Conservation (phyloP, 2,888 invertebrate species). For the Rhorus exstirpatorius region DNA sequence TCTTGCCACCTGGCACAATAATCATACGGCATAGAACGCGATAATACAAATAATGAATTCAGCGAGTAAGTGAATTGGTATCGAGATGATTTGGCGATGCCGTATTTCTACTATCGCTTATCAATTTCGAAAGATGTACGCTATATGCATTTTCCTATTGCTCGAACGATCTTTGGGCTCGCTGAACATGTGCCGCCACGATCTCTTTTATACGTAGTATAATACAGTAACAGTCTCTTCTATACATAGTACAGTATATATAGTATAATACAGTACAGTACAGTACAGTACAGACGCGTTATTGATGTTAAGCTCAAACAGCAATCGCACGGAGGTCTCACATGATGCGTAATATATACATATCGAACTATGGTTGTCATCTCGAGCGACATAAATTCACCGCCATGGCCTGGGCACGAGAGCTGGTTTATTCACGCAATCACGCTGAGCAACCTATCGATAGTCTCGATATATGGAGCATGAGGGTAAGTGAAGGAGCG, state of each 20-base stretch:
- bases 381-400: slow-evolving; percentile 64
- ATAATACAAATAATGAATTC: slow-evolving; percentile 60
- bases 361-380: slow-evolving; percentile 36
- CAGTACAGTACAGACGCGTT: not conserved
- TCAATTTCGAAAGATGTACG: slow-evolving; percentile 11
- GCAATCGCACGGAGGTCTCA: not conserved
- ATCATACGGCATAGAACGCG: slow-evolving; percentile 15
- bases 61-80: slow-evolving; percentile 7
- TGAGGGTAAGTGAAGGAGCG: slow-evolving; percentile 18
- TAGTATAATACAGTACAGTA: not conserved
- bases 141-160: slow-evolving; percentile 17
- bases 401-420: slow-evolving; percentile 32
- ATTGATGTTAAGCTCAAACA: slow-evolving; percentile 23
- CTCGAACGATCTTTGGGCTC: slow-evolving; percentile 36
- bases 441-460: slow-evolving; percentile 64
- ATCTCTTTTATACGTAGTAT: not conserved
- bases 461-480: slow-evolving; percentile 25
- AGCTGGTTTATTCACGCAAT: slow-evolving; percentile 66
- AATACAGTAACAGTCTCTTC: no score
- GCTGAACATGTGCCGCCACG: slow-evolving; percentile 5
- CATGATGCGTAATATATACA: not conserved
- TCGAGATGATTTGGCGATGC: slow-evolving; percentile 11
- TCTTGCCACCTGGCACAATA: slow-evolving; percentile 2
- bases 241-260: no score
- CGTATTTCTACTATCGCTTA: not conserved